Percentiles rank a stretch among this genome's conserved stretches.
These are phyloP conservation scores for Oncorhynchus gorbuscha DNA, from an alignment of 2,113 vertebrate species.

Conservation along the genomic window DNA sequence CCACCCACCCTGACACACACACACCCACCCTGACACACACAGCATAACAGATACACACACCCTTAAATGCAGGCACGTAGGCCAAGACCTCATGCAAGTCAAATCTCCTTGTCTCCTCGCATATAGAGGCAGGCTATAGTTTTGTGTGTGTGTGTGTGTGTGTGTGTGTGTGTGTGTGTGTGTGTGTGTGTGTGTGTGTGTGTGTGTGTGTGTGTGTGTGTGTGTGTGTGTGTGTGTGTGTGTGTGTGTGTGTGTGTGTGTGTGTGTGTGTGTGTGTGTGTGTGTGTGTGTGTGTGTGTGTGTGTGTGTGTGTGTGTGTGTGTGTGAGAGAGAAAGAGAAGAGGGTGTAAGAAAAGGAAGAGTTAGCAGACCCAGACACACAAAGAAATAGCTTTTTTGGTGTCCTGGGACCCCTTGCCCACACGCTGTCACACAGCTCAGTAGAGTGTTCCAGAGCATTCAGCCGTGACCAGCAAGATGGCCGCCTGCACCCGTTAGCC, in stretches of 20 bases:
- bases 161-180: conserved; percentile 23
- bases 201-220: conserved; percentile 25
- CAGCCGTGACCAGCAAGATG: conserved; percentile 56
- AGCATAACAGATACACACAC: conserved; percentile 20
- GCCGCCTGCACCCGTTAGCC: conserved; percentile 22
- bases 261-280: conserved; percentile 25
- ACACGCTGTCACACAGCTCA: conserved; percentile 55
- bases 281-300: conserved; percentile 18
- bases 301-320: conserved; percentile 29
- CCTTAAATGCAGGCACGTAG: conserved; percentile 59
- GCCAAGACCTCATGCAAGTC: conserved; percentile 63
- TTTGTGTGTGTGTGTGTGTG: conserved; percentile 23
- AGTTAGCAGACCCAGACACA: conserved; percentile 38
- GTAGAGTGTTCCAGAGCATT: conserved; percentile 56
- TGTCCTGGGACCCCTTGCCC: conserved; percentile 42
- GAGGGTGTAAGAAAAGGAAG: conserved; percentile 45
- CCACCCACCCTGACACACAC: neutral
- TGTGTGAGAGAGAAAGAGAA: conserved; percentile 10
- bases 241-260: conserved; percentile 24
- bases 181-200: conserved; percentile 22
- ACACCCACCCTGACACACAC: conserved; percentile 8
- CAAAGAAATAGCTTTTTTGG: neutral
- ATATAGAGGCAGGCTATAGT: conserved; percentile 34
- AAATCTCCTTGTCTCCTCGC: conserved; percentile 50
- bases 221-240: conserved; percentile 25